Evolutionary conservation across 1,140 invertebrate genomes (phyloP), one percentile per base, ranked within the genome.

Genomic region (Ips typographus): DNA sequence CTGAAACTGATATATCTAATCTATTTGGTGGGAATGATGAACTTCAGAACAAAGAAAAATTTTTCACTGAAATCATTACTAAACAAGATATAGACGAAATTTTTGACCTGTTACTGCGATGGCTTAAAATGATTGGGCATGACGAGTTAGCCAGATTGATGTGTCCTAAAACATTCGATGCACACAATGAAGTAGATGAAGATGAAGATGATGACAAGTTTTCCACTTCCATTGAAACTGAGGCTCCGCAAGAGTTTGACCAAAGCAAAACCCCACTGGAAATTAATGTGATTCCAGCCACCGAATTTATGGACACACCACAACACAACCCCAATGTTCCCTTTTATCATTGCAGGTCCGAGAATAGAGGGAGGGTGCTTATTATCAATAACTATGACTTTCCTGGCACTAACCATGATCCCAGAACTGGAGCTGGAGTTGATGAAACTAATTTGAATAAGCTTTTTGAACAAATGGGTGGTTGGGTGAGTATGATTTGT

Each of bases 321-420:
- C 41, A 68, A 42, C 41, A 67, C 53, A 73, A 71, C 52, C 52
- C 38, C 2, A 60, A 69, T 39, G 7, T 73, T 40, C 40, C 58
- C 3, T 74, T 52, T 60, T 86, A 86, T 77, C 72, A 75, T n/a
- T 84, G 85, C 82, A 75, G 80, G 57, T 83, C 82, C 44, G 80
- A 81, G 39, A 83, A 85, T 36, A 83, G 85, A 49, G 87, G 87
- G 7, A 79, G 83, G 4, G 80, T 86, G 53, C 78, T 88, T 8
- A 82, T 88, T 53, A 84, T 88, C 40, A 87, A 86, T 59, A 87
- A 85, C 64, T 83, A 85, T 2, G 66, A 80, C 40, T 85, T 83
- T 40, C n/a, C 38, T 37, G 63, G 73, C 3, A 76, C 75, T 39
- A 75, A 74, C 38, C 63, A 73, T 6, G 55, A 57, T 1, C 73